Conservation (phyloP, 2,113 vertebrate species). For the Ochotona princeps region DNA sequence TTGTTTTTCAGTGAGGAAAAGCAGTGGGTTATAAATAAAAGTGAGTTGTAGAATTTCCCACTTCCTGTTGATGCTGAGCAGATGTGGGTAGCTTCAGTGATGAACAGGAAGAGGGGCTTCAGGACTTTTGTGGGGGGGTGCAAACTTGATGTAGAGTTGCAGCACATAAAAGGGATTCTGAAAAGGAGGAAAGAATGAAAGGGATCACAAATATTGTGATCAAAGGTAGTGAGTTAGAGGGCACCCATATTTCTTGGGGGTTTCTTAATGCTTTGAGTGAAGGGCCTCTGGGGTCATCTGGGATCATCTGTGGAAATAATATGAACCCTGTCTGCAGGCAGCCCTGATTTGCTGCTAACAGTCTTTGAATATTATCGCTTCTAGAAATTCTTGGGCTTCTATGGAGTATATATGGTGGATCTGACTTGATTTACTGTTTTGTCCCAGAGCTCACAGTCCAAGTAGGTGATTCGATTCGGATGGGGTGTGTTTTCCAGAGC, state of each 20-base stretch:
- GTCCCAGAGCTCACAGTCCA: slow-evolving; percentile 66
- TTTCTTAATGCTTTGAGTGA: background rate
- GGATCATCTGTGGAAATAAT: background rate
- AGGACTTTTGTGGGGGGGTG: background rate
- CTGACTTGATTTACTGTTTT: slow-evolving; percentile 47
- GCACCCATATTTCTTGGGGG: background rate
- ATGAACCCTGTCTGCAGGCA: background rate
- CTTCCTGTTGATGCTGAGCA: slow-evolving; percentile 59
- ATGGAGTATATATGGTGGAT: background rate
- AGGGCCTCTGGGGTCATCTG: background rate
- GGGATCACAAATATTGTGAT: background rate
- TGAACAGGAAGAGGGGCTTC: slow-evolving; percentile 29
- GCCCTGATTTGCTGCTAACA: background rate
- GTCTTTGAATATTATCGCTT: slow-evolving; percentile 9
- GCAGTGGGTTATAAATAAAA: background rate
- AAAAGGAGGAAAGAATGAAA: background rate
- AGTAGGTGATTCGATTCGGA: slow-evolving; percentile 69
- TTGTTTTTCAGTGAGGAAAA: slow-evolving; percentile 41
- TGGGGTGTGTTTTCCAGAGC: slow-evolving; percentile 81
- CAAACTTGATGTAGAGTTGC: background rate
- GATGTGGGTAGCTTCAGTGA: background rate
- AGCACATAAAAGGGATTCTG: background rate
- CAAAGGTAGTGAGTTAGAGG: background rate
- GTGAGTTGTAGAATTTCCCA: background rate
- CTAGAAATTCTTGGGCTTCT: slow-evolving; percentile 22